Percentiles rank a stretch among this genome's conserved stretches.
Conservation (phyloP, 1,140 invertebrate species). For the Psix sp. region DNA sequence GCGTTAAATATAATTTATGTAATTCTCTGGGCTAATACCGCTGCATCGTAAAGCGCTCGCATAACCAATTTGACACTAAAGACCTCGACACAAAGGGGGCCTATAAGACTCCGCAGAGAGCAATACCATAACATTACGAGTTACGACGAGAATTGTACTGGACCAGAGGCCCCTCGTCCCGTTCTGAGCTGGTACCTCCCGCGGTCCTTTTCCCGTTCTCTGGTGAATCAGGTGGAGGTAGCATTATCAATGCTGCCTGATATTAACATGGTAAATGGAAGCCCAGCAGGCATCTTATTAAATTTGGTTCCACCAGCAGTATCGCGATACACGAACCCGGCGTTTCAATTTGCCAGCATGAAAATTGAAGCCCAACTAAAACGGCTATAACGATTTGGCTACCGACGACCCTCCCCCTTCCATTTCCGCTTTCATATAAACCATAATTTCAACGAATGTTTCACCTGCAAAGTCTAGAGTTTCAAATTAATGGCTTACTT, state of each 20-base stretch:
- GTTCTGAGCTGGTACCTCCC: constrained; percentile 26
- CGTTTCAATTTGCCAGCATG: constrained; percentile 69
- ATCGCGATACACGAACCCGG: constrained; percentile 60
- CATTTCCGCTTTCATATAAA: constrained; percentile 36
- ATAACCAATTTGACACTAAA: constrained; percentile 74
- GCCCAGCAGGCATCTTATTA: constrained; percentile 73
- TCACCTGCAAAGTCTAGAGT: too few relatives aligned
- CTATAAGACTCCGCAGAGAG: constrained; percentile 66
- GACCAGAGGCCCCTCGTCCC: constrained; percentile 31
- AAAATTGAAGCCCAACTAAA: constrained; percentile 64
- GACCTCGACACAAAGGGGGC: constrained; percentile 63
- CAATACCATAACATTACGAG: constrained; percentile 70
- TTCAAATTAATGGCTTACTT: too few relatives aligned
- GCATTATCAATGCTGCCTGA: constrained; percentile 64
- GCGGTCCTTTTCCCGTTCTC: constrained; percentile 55
- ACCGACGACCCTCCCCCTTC: constrained; percentile 30
- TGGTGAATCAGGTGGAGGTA: constrained; percentile 67
- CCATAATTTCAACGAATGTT: constrained; percentile 10
- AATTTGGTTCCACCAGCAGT: constrained; percentile 71
- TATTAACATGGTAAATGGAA: constrained; percentile 73
- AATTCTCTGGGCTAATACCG: constrained; percentile 71
- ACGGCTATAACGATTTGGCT: constrained; percentile 47
- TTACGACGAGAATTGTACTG: constrained; percentile 62
- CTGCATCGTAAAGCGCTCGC: constrained; percentile 70
- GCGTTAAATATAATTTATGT: constrained; percentile 70